Evolutionary conservation across 64 coral and sea anemone species (phyloP).

Genomic region (Catalaphyllia jardinei): DNA sequence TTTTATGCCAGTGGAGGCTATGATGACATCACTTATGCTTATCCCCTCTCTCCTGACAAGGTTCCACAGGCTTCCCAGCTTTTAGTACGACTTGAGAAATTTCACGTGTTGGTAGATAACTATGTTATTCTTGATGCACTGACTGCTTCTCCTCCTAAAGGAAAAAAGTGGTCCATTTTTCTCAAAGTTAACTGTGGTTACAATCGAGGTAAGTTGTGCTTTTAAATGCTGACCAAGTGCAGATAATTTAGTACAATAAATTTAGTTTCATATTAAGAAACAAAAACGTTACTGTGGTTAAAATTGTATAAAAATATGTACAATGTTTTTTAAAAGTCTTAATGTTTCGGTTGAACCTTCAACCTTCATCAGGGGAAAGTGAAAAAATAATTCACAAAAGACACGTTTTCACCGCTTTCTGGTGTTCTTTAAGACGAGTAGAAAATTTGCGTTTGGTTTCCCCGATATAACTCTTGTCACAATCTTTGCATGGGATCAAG

Average conservation of each 20-base stretch:
- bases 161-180: slow-evolving; percentile 85
- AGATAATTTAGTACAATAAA: not conserved
- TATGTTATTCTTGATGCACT: slow-evolving; percentile 64
- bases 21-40: slow-evolving; percentile 97
- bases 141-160: not conserved
- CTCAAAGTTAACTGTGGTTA: slow-evolving; percentile 84
- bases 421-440: too few relatives aligned
- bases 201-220: slow-evolving; percentile 61
- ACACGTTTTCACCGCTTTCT: too few relatives aligned
- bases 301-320: too few relatives aligned
- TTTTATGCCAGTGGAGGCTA: slow-evolving; percentile 78
- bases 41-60: slow-evolving; percentile 83
- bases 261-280: too few relatives aligned
- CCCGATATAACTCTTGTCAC: too few relatives aligned
- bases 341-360: too few relatives aligned
- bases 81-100: slow-evolving; percentile 51
- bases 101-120: slow-evolving; percentile 88
- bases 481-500: not conserved
- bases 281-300: too few relatives aligned
- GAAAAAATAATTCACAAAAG: too few relatives aligned
- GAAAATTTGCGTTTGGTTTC: too few relatives aligned
- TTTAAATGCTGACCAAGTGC: not conserved
- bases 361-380: too few relatives aligned
- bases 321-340: too few relatives aligned
- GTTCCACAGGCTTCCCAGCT: slow-evolving; percentile 74